Conservation (phyloP, 2,113 vertebrate species). For the Haemorhous mexicanus region DNA sequence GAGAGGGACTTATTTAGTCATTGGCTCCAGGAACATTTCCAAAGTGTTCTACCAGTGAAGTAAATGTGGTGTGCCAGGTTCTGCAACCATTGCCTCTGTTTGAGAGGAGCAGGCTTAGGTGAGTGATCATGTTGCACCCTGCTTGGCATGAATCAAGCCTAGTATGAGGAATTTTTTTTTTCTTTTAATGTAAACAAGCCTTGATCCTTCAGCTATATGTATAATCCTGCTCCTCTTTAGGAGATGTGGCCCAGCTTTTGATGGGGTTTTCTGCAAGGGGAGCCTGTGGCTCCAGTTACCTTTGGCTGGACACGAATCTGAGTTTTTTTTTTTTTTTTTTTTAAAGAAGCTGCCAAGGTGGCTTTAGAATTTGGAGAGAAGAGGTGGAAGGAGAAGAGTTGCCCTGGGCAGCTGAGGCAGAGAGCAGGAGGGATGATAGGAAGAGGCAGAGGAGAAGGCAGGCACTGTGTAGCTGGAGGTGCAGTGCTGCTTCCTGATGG, state of each 20-base stretch:
- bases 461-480: not conserved
- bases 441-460: not conserved
- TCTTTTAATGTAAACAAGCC: not conserved
- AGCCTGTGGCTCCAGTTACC: not conserved
- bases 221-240: not conserved
- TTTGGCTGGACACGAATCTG: not conserved
- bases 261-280: not conserved
- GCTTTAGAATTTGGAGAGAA: not conserved
- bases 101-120: not conserved
- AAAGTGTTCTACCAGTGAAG: not conserved
- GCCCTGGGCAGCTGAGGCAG: not conserved
- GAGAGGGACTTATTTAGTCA: conserved; percentile 34
- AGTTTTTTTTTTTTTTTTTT: not conserved
- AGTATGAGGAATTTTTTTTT: not conserved
- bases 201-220: not conserved
- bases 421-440: not conserved
- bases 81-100: not conserved
- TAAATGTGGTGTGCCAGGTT: not conserved
- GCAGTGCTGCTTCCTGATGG: not conserved
- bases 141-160: not conserved
- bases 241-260: not conserved
- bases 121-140: not conserved
- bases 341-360: not conserved
- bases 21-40: conserved; percentile 12
- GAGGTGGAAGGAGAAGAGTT: not conserved